Percentiles rank a stretch among this genome's conserved stretches.
phyloP scores from a whole-genome alignment of 2,888 invertebrate species.

The Lomographa bimaculata region DNA sequence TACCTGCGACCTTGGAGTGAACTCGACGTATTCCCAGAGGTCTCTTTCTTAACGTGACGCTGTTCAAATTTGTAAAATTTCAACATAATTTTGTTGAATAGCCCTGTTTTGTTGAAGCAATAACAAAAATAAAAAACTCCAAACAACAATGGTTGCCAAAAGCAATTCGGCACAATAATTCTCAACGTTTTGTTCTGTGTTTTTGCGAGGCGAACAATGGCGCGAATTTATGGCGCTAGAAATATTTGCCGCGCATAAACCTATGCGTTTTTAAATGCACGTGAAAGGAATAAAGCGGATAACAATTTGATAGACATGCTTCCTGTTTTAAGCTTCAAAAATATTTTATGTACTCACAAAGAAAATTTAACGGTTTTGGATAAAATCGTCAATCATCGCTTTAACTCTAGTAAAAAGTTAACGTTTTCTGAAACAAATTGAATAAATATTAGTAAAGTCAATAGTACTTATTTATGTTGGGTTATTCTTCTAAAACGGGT shows the following conservation, averaged over 20 bases:
- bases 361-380: too few species aligned
- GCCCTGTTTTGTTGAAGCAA: conserved; percentile 11
- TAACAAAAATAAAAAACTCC: conserved; percentile 12
- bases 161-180: conserved; percentile 25
- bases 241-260: conserved; percentile 7
- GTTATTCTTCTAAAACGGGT: too few species aligned
- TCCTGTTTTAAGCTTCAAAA: too few species aligned
- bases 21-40: not conserved
- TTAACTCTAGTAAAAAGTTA: too few species aligned
- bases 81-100: conserved; percentile 4
- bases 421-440: too few species aligned
- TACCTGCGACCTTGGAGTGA: too few species aligned
- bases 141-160: conserved; percentile 23
- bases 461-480: too few species aligned
- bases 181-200: conserved; percentile 21
- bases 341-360: too few species aligned
- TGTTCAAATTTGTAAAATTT: not conserved
- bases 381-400: too few species aligned
- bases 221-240: conserved; percentile 12
- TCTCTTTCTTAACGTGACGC: not conserved
- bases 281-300: conserved; percentile 1
- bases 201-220: conserved; percentile 18
- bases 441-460: too few species aligned
- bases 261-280: conserved; percentile 6
- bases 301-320: too few species aligned